Conservation (phyloP, 92 coral and sea anemone genomes). For the Umimayanthus chanpuru region DNA sequence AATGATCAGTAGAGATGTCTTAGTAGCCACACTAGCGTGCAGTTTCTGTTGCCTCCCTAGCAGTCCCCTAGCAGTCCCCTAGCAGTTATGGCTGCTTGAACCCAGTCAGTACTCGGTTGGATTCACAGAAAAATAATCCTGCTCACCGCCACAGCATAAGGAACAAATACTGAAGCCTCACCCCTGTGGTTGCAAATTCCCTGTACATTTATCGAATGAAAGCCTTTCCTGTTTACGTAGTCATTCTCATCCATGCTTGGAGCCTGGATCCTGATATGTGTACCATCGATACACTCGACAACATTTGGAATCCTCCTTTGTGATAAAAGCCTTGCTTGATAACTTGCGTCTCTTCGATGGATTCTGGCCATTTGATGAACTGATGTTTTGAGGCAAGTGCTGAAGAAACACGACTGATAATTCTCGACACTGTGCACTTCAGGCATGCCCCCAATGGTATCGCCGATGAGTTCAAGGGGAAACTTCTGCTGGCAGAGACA, state of each 20-base stretch:
- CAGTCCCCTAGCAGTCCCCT: too few species aligned
- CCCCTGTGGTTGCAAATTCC: neutral
- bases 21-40: too few species aligned
- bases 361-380: constrained; percentile 4
- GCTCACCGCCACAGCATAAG: neutral
- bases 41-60: too few species aligned
- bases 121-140: neutral
- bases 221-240: neutral
- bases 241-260: neutral
- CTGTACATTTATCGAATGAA: neutral
- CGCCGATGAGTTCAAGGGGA: too few species aligned
- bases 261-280: neutral
- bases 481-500: too few species aligned
- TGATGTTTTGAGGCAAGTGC: neutral
- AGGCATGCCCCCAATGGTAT: too few species aligned
- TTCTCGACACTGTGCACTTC: too few species aligned
- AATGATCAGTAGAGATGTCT: too few species aligned
- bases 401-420: too few species aligned
- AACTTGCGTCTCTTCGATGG: neutral
- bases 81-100: neutral
- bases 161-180: constrained; percentile 1
- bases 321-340: neutral
- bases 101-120: neutral
- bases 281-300: neutral
- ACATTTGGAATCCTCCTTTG: neutral